Conservation (phyloP, 2,113 vertebrate species). For the Setophaga petechia region DNA sequence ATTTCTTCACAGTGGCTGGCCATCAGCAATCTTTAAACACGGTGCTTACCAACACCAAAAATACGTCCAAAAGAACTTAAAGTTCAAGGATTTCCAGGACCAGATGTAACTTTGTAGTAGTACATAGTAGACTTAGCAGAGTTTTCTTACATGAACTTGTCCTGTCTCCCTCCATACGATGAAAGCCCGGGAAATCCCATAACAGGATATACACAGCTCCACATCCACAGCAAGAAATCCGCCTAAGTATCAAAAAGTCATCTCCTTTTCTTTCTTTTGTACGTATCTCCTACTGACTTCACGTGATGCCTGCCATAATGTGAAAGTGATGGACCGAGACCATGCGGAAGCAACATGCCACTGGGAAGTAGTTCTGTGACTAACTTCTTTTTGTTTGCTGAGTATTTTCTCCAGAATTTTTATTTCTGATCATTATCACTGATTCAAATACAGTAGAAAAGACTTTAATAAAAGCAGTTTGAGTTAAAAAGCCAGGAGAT, state of each 20-base stretch:
- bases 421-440: background rate
- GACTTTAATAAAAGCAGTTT: background rate
- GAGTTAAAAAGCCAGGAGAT: background rate
- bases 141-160: background rate
- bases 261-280: background rate
- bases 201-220: background rate
- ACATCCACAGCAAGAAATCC: background rate
- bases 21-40: background rate
- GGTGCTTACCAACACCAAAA: background rate
- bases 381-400: background rate
- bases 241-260: background rate
- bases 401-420: background rate
- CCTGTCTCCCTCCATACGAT: background rate
- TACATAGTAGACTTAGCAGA: background rate
- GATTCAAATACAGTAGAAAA: background rate
- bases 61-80: accelerated
- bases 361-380: background rate
- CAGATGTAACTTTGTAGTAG: background rate
- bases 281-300: background rate
- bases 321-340: background rate
- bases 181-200: background rate
- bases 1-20: background rate
- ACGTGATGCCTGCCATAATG: background rate
- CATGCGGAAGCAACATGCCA: background rate
- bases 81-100: background rate